Conservation (phyloP, 2,797 vertebrate genomes). For the Myotis pilosus region DNA sequence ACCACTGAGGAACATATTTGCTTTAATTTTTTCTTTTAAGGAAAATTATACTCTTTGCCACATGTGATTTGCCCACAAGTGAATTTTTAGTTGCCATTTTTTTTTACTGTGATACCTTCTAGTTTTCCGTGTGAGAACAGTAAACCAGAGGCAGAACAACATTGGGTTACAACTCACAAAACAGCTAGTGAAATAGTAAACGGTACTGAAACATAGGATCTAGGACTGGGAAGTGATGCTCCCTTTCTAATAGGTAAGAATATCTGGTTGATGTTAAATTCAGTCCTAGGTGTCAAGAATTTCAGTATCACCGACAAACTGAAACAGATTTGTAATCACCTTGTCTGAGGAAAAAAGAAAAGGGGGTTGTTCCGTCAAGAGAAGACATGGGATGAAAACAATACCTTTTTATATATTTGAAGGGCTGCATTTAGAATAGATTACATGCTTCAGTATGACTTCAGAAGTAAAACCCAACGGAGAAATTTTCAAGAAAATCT, state of each 20-base stretch:
- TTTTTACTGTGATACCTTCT: neutral
- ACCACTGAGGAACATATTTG: neutral
- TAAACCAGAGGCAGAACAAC: neutral
- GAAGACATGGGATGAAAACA: neutral
- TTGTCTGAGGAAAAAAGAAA: neutral
- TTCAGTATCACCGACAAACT: neutral
- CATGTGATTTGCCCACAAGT: neutral
- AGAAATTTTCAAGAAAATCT: neutral
- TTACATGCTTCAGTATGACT: neutral
- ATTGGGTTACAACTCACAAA: neutral
- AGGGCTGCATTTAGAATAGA: neutral
- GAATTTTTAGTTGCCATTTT: neutral
- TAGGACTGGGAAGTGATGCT: neutral
- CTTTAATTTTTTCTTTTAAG: neutral
- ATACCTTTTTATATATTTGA: neutral
- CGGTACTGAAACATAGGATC: neutral
- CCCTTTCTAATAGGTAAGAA: neutral
- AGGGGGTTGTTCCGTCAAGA: neutral
- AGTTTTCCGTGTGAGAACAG: neutral
- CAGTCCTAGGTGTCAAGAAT: neutral
- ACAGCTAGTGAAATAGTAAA: neutral
- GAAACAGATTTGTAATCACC: neutral
- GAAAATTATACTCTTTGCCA: neutral
- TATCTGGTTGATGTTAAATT: neutral
- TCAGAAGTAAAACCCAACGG: neutral